A percentile compares a stretch with the other conserved stretches of the same genome.
Evolutionary conservation across 1,140 invertebrate genomes (phyloP).

Genomic region (Drosophila sturtevanti): DNA sequence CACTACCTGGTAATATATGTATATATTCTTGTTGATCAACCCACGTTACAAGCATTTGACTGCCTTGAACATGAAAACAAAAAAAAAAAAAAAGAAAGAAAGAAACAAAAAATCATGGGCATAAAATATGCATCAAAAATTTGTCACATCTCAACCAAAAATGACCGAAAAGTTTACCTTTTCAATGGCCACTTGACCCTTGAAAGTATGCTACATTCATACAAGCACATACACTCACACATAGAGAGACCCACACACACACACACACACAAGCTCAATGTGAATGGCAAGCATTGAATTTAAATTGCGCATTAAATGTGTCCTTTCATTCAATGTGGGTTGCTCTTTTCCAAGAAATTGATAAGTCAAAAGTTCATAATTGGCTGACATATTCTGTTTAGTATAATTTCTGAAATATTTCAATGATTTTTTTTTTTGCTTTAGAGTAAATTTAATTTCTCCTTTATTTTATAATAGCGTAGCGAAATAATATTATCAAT

Average conservation of each 20-base stretch:
- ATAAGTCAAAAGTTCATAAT: conserved; percentile 78
- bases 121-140: conserved; percentile 79
- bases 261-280: not conserved
- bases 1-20: conserved; percentile 30
- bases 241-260: conserved; percentile 14
- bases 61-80: conserved; percentile 24
- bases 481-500: conserved; percentile 18
- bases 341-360: conserved; percentile 63
- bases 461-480: too few species aligned
- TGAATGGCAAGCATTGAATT: conserved; percentile 67
- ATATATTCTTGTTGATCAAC: conserved; percentile 35
- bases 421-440: not conserved
- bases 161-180: conserved; percentile 69
- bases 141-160: conserved; percentile 66
- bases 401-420: not conserved
- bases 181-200: conserved; percentile 76
- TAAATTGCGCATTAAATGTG: conserved; percentile 75
- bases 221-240: not conserved
- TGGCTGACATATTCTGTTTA: conserved; percentile 41
- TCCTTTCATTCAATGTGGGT: conserved; percentile 38
- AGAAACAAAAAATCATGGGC: conserved; percentile 27
- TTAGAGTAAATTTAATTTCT: conserved; percentile 28
- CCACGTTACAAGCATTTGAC: conserved; percentile 2
- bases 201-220: conserved; percentile 26
- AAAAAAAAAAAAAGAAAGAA: too few species aligned